Percentiles rank a stretch among this genome's conserved stretches.
These are phyloP conservation scores for Philypnodon macrostomus DNA, from an alignment of 2,797 vertebrate species.

Conservation along the genomic window DNA sequence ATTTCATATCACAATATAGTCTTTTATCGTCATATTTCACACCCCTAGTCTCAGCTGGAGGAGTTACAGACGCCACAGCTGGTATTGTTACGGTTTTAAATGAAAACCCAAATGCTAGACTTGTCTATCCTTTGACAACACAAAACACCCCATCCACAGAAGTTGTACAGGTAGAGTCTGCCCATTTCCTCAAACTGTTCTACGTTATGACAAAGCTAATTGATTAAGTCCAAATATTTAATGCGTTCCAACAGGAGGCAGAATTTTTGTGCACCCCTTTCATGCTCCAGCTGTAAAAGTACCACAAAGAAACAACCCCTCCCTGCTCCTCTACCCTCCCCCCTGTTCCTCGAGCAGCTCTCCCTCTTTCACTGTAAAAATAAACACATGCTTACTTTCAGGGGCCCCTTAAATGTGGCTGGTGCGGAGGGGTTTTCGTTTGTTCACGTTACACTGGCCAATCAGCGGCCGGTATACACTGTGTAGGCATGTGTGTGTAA, in stretches of 20 bases:
- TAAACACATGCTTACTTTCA: constrained; percentile 79
- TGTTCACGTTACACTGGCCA: constrained; percentile 48
- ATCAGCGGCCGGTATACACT: constrained; percentile 38
- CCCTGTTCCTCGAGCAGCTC: constrained; percentile 60
- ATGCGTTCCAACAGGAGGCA: constrained; percentile 64
- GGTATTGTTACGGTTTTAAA: too few species aligned
- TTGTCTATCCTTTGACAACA: too few species aligned
- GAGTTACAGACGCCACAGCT: too few species aligned
- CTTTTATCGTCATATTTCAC: too few species aligned
- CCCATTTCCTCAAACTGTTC: not conserved
- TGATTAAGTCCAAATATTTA: constrained; percentile 26
- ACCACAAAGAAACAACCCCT: constrained; percentile 77
- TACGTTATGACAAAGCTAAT: not conserved
- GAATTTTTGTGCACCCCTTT: constrained; percentile 61
- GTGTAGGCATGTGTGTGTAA: constrained; percentile 32
- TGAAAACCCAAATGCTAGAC: too few species aligned
- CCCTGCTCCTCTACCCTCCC: constrained; percentile 62
- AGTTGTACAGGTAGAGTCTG: constrained; percentile 8
- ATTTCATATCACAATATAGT: too few species aligned
- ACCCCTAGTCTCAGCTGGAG: too few species aligned
- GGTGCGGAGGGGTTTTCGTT: constrained; percentile 54
- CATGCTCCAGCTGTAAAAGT: constrained; percentile 66
- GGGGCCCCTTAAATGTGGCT: constrained; percentile 72
- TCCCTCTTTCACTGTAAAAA: constrained; percentile 72
- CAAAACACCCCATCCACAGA: too few species aligned